Base-by-base conservation (phyloP, 2,888 invertebrate species). In the Adelphocoris suturalis region DNA sequence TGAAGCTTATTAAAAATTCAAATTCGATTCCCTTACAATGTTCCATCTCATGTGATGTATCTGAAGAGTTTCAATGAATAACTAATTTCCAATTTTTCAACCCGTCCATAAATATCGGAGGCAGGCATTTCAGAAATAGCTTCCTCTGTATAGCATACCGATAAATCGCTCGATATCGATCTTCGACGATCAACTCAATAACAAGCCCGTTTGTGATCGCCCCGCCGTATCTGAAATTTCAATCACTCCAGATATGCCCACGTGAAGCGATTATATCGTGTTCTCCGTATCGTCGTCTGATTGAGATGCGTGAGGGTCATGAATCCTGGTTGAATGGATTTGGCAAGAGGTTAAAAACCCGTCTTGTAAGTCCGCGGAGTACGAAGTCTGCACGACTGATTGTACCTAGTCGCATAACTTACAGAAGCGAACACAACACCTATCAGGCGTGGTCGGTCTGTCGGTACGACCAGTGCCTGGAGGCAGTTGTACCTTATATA, bases 291-390 rank as follows among this genome's bases (percentile, higher is more conserved):
- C 37, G 37, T 37, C 11, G 19, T 68, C 68, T 68, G 68, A 68
- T 23, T 23, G 68, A 68, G 68, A 68, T 68, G 23, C 68, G 57
- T 57, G 68, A 68, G 23, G 68, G 68, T 68, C 68, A 68, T 68
- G 68, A 52, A 52, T 52, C 52, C 14, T 16, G 13, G 13, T 52
- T 52, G 52, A 52, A 52, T 7, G 52, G 14, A 16, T 14, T 52
- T 11, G 13, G 52, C 2, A 14, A 12, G 2, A 23, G 68, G 1
- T 68, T 1, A 57, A 23, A 68, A 68, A 68, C 68, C 68, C 13
- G 68, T 27, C 23, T 68, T 23, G n/a, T 9, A 61, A 23, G 23
- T 68, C 68, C 9, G 23, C 68, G 23, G 3, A n/a, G 19, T 61
- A 23, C 12, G 12, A 68, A 23, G 27, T 68, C n/a, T 68, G 12